Conservation (phyloP, 2,888 invertebrate species). For the Drosophila algonquin region DNA sequence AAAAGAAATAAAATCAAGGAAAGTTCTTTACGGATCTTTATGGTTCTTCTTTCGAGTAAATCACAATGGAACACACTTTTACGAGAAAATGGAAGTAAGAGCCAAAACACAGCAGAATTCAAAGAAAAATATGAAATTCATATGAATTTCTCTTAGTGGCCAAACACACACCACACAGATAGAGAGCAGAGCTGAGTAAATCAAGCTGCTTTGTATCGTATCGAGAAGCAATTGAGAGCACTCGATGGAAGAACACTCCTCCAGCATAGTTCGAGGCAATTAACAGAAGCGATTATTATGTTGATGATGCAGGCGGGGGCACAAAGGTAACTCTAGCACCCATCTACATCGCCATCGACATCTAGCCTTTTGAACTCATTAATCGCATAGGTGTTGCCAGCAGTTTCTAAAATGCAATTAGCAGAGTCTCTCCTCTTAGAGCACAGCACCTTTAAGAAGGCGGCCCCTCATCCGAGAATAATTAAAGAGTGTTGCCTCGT, state of each 20-base stretch:
- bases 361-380: not conserved
- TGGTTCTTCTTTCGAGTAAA: no score
- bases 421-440: not conserved
- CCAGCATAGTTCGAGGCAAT: constrained; percentile 33
- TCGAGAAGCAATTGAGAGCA: constrained; percentile 42
- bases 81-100: no score
- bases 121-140: no score
- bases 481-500: constrained; percentile 28
- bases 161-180: not conserved
- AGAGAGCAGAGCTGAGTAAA: no score
- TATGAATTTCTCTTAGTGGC: no score
- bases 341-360: not conserved
- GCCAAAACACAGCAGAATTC: no score
- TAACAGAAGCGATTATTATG: constrained; percentile 37
- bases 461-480: constrained; percentile 31
- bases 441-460: constrained; percentile 19
- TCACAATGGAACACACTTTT: no score
- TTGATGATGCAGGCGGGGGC: not conserved
- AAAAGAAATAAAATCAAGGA: not conserved
- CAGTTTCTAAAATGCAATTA: constrained; percentile 45
- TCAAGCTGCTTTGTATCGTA: constrained; percentile 22
- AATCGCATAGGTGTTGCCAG: constrained; percentile 42
- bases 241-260: constrained; percentile 23
- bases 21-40: not conserved
- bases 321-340: no score